phyloP scores from a whole-genome alignment of 2,113 vertebrate species.

The Brachyistius frenatus region DNA sequence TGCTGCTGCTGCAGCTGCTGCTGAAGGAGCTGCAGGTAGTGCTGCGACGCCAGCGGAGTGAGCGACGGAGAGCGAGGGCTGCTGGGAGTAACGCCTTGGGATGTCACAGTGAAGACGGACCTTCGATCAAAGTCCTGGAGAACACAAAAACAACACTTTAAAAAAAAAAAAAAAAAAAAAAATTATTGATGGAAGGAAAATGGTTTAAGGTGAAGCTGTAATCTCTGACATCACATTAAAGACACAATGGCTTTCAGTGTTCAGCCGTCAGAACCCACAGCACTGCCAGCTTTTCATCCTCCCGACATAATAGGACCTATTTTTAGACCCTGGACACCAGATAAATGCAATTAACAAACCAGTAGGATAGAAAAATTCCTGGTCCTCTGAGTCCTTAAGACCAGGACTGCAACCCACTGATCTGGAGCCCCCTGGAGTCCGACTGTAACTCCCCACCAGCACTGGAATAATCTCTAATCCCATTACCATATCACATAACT shows the following conservation, averaged over 20 bases:
- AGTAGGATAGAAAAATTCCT: slow-evolving; percentile 13
- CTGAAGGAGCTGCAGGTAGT: slow-evolving; percentile 89
- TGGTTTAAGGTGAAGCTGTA: neutral
- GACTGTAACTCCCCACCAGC: slow-evolving; percentile 1
- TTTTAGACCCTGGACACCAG: slow-evolving; percentile 12
- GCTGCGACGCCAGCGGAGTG: slow-evolving; percentile 87
- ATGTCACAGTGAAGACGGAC: slow-evolving; percentile 76
- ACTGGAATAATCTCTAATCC: slow-evolving; percentile 6
- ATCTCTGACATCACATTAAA: too few species aligned
- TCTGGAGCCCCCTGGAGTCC: slow-evolving; percentile 8
- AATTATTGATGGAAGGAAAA: neutral
- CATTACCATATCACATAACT: slow-evolving; percentile 11
- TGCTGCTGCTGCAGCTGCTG: slow-evolving; percentile 90
- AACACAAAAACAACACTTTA: slow-evolving; percentile 4
- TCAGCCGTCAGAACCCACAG: neutral
- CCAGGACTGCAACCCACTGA: slow-evolving; percentile 13
- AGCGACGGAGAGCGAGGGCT: slow-evolving; percentile 80
- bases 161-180: neutral
- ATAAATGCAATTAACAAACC: slow-evolving; percentile 27
- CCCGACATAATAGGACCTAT: neutral
- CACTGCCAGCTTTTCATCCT: slow-evolving; percentile 8
- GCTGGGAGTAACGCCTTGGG: slow-evolving; percentile 77
- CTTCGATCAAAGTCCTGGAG: slow-evolving; percentile 82
- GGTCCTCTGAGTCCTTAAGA: slow-evolving; percentile 5
- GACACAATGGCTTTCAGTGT: too few species aligned